Conservation (phyloP, 2,888 invertebrate species). For the Spatulosminthurus flaviceps region DNA sequence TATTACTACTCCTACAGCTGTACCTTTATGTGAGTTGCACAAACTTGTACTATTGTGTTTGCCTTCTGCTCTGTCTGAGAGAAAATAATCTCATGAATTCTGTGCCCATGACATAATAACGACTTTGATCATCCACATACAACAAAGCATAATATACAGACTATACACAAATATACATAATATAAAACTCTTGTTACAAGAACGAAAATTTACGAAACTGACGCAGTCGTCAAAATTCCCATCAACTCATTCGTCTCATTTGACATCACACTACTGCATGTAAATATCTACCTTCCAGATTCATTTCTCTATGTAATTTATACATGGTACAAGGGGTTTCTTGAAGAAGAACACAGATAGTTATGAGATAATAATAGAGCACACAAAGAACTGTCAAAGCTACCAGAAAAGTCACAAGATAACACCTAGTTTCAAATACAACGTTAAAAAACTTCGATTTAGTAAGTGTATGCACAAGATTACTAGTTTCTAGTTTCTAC, state of each 20-base stretch:
- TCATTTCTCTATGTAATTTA: neutral
- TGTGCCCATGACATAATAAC: conserved; percentile 33
- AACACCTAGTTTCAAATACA: neutral
- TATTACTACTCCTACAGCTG: neutral
- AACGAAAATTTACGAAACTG: neutral
- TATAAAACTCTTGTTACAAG: conserved; percentile 17
- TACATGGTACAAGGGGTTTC: no score
- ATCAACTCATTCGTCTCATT: conserved; percentile 29
- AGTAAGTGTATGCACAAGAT: no score
- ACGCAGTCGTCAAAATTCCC: conserved; percentile 1
- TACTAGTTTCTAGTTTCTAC: no score
- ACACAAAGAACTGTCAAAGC: conserved; percentile 14
- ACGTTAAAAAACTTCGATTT: conserved; percentile 2
- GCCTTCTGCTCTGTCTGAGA: neutral
- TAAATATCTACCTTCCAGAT: neutral
- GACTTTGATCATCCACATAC: neutral
- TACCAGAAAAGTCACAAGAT: neutral
- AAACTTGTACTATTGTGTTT: no score
- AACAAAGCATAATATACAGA: neutral
- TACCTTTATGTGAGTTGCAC: conserved; percentile 14
- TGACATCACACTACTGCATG: conserved; percentile 19
- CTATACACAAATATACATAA: no score
- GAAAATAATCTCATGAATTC: neutral
- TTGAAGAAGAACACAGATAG: no score
- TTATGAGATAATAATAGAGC: neutral